Evolutionary conservation across 2,888 invertebrate genomes (phyloP).

Genomic region (Auanema sp.): DNA sequence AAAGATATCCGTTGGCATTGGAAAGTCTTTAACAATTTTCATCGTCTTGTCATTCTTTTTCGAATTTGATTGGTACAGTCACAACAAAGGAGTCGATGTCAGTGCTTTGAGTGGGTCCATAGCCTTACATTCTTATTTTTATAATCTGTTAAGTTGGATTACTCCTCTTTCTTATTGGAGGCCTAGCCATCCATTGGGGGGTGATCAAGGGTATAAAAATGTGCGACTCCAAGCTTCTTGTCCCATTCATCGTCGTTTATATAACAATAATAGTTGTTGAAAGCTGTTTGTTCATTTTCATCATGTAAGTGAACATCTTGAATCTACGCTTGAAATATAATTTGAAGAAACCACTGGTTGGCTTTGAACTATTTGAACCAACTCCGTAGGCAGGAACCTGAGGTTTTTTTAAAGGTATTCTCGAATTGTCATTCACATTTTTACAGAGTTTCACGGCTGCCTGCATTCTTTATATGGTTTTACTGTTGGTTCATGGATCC

Average conservation of each 20-base stretch:
- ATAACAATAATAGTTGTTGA: constrained; percentile 46
- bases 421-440: neutral
- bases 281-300: constrained; percentile 31
- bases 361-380: constrained; percentile 11
- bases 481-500: constrained; percentile 22
- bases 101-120: constrained; percentile 36
- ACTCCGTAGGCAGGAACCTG: constrained; percentile 1
- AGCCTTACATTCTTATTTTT: neutral
- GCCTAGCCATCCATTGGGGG: constrained; percentile 51
- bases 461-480: neutral
- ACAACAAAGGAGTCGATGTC: constrained; percentile 52
- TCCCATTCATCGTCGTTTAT: constrained; percentile 59
- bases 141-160: constrained; percentile 41
- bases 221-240: constrained; percentile 36
- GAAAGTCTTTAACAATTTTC: constrained; percentile 51
- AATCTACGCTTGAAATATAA: neutral
- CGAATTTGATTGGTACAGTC: constrained; percentile 61
- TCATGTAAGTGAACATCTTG: constrained; percentile 27
- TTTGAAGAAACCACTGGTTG: constrained; percentile 31
- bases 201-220: constrained; percentile 27
- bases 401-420: neutral
- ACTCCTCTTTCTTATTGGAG: constrained; percentile 46
- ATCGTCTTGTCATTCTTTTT: constrained; percentile 56
- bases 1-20: constrained; percentile 39
- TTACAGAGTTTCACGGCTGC: constrained; percentile 10